Evolutionary conservation across 1,140 invertebrate species (phyloP), one percentile per base, ranked within the genome.

Genomic region (Brachionus sp.): DNA sequence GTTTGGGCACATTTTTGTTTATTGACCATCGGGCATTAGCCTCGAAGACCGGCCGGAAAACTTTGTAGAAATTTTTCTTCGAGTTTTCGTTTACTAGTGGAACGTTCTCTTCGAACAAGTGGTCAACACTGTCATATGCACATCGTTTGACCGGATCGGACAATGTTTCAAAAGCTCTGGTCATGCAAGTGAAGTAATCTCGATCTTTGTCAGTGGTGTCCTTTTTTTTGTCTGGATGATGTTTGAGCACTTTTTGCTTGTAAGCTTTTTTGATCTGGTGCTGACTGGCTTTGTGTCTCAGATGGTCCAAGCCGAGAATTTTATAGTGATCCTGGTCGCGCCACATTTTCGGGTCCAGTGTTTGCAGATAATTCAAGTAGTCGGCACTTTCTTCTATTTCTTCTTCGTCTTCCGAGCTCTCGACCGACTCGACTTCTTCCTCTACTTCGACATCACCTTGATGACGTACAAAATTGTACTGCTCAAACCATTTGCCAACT

Each of bases 131-230:
- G 90, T 99, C 97, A 89, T 94, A 99, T 0, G 96, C 93, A 84
- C 93, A 91, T 84, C 96, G 91, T 86, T 94, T 95, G 5, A 91
- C 87, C 12, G 93, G 91, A 85, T 93, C 95, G 0, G 95, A 94
- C 84, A 96, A 90, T 35, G 92, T 94, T 90, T 97, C 95, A 91
- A 94, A 95, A 13, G 96, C 96, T 90, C 84, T 44, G 85, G 96
- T 98, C 86, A 99, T 98, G 88, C 96, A 98, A 0, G 96, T 95
- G 88, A 98, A 99, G 89, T 98, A 98, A 90, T 98, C 96, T 86
- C 96, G 88, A 62, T 89, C 88, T 77, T 88, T 87, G 46, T 90
- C 87, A 35, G 88, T 87, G 4, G 53, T 95, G 93, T 88, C 92
- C 90, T 75, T 93, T 91, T 95, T 93, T 88, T 99, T 99, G 88